Base-by-base conservation (phyloP, 2,888 invertebrate genomes). In the Galerucella nymphaeae region DNA sequence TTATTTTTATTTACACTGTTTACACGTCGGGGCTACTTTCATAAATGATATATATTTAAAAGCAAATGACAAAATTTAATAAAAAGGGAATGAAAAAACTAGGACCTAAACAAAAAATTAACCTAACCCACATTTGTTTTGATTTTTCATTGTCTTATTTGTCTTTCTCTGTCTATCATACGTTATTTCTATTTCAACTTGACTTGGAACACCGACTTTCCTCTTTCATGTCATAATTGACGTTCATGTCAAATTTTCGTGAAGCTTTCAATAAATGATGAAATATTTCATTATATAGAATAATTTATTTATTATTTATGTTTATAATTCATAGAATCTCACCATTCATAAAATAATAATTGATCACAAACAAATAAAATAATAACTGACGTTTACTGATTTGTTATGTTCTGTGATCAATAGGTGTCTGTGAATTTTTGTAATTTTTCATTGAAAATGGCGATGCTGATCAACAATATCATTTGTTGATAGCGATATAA, bases 1-100 rank as follows among this genome's bases (percentile, higher is more conserved):
- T 93, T 73, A 75, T 66, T 55, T 42, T 20, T 18, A 30, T 30
- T 30, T 30, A 14, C 11, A 50, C 57, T 48, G 23, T 18, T 45
- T 16, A 20, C 23, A 58, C 48, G 13, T 45, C n/a, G 61, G 58
- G 48, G 41, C 20, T 62, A 38, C 74, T 30, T 62, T 62, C 55
- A 62, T 62, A 62, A 62, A 48, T 55, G 53, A 55, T 55, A 13
- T n/a, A 38, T 55, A 62, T 69, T 69, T 18, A 61, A 50, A 20
- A n/a, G 69, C 10, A 68, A 69, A 30, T 23, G 16, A 55, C 61
- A 62, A 69, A 62, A 62, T 62, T 38, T 62, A 62, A 69, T 38
- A 69, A 69, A 69, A 69, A 55, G 4, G 53, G 53, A 69, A 68
- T 68, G 48, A 69, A 69, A 69, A 69, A 69, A 69, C 57, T 69